Evolutionary conservation across 2,113 vertebrate genomes (phyloP).

Genomic region (Rhinopomastus cyanomelas): DNA sequence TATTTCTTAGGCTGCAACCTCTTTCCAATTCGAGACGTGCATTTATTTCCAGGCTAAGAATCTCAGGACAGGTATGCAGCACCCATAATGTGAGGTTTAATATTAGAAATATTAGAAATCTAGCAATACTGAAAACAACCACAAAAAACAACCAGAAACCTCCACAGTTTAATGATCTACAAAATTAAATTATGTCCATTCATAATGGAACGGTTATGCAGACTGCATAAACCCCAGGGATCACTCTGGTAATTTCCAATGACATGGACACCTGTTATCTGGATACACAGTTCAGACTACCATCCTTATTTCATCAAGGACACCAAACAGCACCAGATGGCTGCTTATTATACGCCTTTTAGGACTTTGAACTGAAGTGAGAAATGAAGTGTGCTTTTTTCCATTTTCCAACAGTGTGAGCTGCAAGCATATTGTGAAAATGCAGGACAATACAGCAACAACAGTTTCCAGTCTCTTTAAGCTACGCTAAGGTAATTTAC

Average conservation of each 20-base stretch:
- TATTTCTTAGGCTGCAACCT: not conserved
- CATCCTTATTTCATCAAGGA: not conserved
- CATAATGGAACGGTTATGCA: not conserved
- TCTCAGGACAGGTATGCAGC: not conserved
- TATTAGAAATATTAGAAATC: not conserved
- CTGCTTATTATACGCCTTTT: not conserved
- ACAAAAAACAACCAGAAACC: not conserved
- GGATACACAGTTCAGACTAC: not conserved
- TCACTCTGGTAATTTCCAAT: not conserved
- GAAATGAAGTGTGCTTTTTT: not conserved
- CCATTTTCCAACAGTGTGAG: not conserved
- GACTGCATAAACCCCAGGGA: not conserved
- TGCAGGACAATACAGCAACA: not conserved
- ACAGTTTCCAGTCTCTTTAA: not conserved
- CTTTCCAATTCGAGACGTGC: not conserved
- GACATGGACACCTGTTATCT: not conserved
- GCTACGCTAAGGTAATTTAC: not conserved
- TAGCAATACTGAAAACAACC: not conserved
- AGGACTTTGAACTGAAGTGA: not conserved
- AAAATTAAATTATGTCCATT: not conserved
- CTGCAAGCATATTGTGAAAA: not conserved
- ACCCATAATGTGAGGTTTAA: not conserved
- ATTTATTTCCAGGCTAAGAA: not conserved
- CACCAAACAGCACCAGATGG: not conserved
- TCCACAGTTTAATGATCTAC: not conserved